Conservation (phyloP, 2,888 invertebrate genomes). For the Acrobasis consociella region DNA sequence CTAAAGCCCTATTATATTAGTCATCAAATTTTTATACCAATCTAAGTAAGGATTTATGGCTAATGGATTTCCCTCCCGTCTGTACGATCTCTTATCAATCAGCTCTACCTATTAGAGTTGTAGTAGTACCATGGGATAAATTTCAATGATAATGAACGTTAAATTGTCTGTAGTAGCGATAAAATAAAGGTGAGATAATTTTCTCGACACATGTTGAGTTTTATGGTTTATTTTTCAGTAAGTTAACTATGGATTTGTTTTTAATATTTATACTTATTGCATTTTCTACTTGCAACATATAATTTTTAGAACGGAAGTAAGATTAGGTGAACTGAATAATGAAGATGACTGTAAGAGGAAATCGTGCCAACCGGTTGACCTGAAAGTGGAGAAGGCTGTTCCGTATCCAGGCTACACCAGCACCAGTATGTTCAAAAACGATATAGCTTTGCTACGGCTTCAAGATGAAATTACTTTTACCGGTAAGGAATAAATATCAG, state of each 20-base stretch:
- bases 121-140: too few relatives aligned
- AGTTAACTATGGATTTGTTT: not conserved
- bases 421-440: slow-evolving; percentile 49
- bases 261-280: not conserved
- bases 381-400: slow-evolving; percentile 55
- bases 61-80: too few relatives aligned
- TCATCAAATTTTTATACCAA: not conserved
- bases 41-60: too few relatives aligned
- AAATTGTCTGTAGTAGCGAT: too few relatives aligned
- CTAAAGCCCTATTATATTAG: not conserved
- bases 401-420: slow-evolving; percentile 75
- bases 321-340: slow-evolving; percentile 84
- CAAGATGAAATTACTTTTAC: slow-evolving; percentile 67
- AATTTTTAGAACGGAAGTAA: slow-evolving; percentile 77
- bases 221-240: too few relatives aligned
- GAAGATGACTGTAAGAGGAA: slow-evolving; percentile 41
- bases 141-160: too few relatives aligned
- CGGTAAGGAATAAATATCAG: slow-evolving; percentile 54
- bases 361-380: slow-evolving; percentile 47
- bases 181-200: too few relatives aligned
- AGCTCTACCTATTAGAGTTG: too few relatives aligned
- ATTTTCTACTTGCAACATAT: not conserved
- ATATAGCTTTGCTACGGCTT: slow-evolving; percentile 82
- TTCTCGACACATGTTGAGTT: too few relatives aligned
- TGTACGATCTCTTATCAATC: too few relatives aligned